Evolutionary conservation across 2,113 vertebrate genomes (phyloP).

Genomic region (Laticauda laticaudata): DNA sequence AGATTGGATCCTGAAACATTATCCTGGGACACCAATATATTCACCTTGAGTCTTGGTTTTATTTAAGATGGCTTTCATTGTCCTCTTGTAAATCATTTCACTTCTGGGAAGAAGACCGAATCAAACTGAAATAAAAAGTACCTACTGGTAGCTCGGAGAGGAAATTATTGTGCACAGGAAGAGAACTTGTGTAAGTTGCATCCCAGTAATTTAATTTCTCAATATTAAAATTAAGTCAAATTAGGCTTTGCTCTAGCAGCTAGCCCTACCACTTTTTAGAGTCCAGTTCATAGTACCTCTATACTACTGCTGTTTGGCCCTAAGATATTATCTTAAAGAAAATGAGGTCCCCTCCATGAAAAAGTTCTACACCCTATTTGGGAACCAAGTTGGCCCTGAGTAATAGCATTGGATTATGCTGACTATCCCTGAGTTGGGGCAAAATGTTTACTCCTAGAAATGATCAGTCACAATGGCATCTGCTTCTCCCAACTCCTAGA

Average conservation of each 20-base stretch:
- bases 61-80: background rate
- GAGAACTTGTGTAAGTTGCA: background rate
- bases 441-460: background rate
- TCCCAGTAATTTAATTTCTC: background rate
- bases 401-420: background rate
- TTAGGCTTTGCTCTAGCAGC: background rate
- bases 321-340: background rate
- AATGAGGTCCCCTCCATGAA: background rate
- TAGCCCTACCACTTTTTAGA: background rate
- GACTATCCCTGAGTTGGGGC: background rate
- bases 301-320: background rate
- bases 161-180: background rate
- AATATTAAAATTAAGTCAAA: background rate
- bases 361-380: background rate
- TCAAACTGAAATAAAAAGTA: background rate
- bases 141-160: background rate
- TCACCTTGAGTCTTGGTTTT: background rate
- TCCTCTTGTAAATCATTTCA: background rate
- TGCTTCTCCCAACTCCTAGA: background rate
- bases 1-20: background rate
- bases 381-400: background rate
- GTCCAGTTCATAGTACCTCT: background rate
- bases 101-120: background rate
- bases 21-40: background rate
- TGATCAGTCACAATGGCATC: background rate